Conservation (phyloP, 2,797 vertebrate genomes). For the Phrynocephalus forsythii region DNA sequence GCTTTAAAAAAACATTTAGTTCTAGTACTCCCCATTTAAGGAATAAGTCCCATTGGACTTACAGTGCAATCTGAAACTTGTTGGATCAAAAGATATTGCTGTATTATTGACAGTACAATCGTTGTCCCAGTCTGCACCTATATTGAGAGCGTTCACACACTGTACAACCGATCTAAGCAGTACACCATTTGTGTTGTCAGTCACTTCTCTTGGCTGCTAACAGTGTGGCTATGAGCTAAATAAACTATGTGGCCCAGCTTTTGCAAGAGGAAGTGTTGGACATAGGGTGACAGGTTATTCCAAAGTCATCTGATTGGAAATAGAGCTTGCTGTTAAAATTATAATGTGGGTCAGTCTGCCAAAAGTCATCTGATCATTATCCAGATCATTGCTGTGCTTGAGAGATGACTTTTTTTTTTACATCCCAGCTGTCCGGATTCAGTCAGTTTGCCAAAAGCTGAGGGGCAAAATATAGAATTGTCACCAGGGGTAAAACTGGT, state of each 20-base stretch:
- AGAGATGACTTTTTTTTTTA: conserved; percentile 27
- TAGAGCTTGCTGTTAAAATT: conserved; percentile 35
- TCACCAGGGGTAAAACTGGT: conserved; percentile 27
- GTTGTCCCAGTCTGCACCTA: conserved; percentile 17
- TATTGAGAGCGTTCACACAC: conserved; percentile 37
- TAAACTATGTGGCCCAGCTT: conserved; percentile 28
- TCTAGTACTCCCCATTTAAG: neutral
- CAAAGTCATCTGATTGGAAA: conserved; percentile 47
- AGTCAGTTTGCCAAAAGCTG: neutral
- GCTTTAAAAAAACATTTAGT: neutral
- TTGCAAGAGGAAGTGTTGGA: conserved; percentile 51
- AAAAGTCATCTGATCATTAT: conserved; percentile 33
- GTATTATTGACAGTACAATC: neutral
- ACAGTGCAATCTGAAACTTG: neutral
- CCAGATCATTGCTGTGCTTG: conserved; percentile 30
- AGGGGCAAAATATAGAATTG: conserved; percentile 33
- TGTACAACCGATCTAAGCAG: conserved; percentile 29
- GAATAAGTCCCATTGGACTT: neutral
- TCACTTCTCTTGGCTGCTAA: conserved; percentile 53
- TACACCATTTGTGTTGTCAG: conserved; percentile 26
- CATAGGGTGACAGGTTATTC: conserved; percentile 35
- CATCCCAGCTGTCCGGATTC: neutral
- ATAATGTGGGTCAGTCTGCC: conserved; percentile 49
- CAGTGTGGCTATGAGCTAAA: conserved; percentile 37
- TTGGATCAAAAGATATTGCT: neutral